Evolutionary conservation across 2,113 vertebrate species (phyloP).

Genomic region (Mungos mungo): DNA sequence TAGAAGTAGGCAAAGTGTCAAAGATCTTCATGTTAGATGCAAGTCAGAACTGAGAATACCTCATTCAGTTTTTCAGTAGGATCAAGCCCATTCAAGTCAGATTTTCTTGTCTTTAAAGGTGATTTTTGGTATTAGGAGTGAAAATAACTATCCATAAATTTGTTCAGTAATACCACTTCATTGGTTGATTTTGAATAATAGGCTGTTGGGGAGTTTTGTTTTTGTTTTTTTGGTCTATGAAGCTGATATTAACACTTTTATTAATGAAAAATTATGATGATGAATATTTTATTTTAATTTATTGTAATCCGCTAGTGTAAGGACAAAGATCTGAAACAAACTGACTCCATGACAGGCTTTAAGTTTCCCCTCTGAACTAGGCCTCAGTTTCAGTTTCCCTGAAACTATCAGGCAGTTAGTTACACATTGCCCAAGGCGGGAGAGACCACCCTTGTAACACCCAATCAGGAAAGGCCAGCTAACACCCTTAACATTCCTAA

Average conservation of each 20-base stretch:
- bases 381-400: too few species aligned
- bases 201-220: neutral
- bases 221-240: neutral
- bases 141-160: neutral
- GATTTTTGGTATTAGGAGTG: neutral
- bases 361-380: too few species aligned
- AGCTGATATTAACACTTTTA: neutral
- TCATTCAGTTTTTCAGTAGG: neutral
- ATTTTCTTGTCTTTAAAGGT: neutral
- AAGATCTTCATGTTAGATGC: neutral
- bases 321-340: too few species aligned
- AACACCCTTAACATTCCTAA: too few species aligned
- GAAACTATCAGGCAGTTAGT: too few species aligned
- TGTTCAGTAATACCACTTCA: neutral
- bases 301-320: neutral
- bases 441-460: too few species aligned
- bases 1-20: neutral
- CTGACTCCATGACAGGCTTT: too few species aligned
- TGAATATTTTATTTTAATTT: neutral
- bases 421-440: too few species aligned
- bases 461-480: too few species aligned
- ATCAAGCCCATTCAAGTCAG: neutral
- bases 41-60: neutral
- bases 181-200: neutral
- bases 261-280: neutral